Conservation (phyloP, 2,888 invertebrate species). For the Protula sp. region DNA sequence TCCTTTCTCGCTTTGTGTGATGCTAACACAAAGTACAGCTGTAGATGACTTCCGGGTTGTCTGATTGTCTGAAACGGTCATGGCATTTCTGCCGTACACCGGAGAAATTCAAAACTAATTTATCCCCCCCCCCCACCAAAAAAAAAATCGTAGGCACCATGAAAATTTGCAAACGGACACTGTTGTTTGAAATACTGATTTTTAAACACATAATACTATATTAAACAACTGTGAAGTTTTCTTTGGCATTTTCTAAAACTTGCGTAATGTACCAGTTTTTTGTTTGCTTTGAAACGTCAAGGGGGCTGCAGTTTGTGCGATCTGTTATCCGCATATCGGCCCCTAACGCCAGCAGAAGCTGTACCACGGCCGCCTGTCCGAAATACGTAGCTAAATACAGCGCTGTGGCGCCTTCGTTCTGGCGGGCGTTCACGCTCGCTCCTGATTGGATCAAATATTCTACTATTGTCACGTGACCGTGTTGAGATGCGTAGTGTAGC, state of each 20-base stretch:
- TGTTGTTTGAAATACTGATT: no score
- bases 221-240: conserved; percentile 4
- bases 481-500: conserved; percentile 48
- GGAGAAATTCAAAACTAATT: no score
- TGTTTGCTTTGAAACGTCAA: conserved; percentile 11
- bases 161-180: no score
- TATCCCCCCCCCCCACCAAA: no score
- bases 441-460: conserved; percentile 65
- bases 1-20: no score
- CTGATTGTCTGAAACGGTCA: no score
- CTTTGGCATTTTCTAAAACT: conserved; percentile 4
- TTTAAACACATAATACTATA: no score
- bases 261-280: conserved; percentile 10
- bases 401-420: conserved; percentile 46
- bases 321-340: conserved; percentile 6
- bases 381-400: conserved; percentile 13
- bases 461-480: conserved; percentile 32
- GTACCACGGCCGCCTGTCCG: conserved; percentile 9
- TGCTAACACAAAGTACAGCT: no score
- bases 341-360: conserved; percentile 7
- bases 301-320: conserved; percentile 2
- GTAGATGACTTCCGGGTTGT: no score
- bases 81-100: no score
- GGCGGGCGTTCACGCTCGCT: conserved; percentile 84
- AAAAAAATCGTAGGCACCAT: no score